Evolutionary conservation across 2,888 invertebrate species (phyloP), one percentile per base, ranked within the genome.

Genomic region (Tetragonula carbonaria): DNA sequence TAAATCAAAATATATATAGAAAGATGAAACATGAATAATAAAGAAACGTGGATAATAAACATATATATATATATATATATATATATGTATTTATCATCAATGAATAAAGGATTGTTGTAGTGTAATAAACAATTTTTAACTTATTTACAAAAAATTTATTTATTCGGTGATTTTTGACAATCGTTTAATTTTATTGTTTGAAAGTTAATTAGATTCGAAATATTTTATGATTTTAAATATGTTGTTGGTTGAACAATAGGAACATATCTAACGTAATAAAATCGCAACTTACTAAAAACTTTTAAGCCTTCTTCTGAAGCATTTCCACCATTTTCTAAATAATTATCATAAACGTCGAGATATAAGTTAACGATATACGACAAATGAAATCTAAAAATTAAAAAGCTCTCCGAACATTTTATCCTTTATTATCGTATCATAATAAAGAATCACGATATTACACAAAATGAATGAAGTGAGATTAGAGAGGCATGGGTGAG

Each of bases 351-450:
- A 53, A 5, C 21, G 53, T 45, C 11, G 21, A 55, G 66, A 2
- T 21, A 66, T 8, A 28, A 67, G 21, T 75, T 67, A 57, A 75
- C 67, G 28, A 75, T 50, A 57, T 21, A 50, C 75, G n/a, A 55
- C 5, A 38, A 63, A 53, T 18, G 38, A 65, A 53, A 65, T 33
- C 18, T 51, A 53, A 11, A n/a, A 8, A 8, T 45, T 8, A 45
- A 45, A 11, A 55, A 66, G 16, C 2, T 53, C n/a, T n/a, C 13
- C 33, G 45, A 71, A 57, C 8, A 33, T 16, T 71, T 16, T 2
- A n/a, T n/a, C 59, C 23, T 6, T 21, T 13, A 57, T 57, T n/a
- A 71, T 18, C 8, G 4, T 16, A 21, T 28, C 11, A 6, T 18
- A 18, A 23, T 23, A 23, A 28, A 18, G 4, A 28, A 28, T 8